These are phyloP conservation scores for Protosalanx chinensis DNA, from an alignment of 2,797 vertebrate genomes.

Conservation along the genomic window DNA sequence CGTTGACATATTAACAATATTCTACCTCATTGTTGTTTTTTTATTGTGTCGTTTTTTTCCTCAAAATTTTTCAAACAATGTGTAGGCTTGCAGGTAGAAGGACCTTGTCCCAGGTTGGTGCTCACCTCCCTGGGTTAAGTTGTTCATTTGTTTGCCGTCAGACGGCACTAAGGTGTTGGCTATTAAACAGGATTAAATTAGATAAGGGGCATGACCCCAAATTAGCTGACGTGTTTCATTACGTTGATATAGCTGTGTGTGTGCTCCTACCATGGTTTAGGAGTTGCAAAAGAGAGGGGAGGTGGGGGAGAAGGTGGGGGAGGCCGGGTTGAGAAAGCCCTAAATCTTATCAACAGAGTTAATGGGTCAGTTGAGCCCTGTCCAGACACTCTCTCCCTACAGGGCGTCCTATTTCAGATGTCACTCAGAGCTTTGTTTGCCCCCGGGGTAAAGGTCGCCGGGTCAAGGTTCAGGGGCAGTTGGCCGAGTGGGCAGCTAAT, in stretches of 20 bases:
- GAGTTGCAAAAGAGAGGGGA: conserved; percentile 39
- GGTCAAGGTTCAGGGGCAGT: conserved; percentile 77
- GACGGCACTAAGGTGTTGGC: conserved; percentile 57
- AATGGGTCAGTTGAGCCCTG: conserved; percentile 75
- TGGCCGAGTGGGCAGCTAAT: conserved; percentile 75
- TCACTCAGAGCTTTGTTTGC: conserved; percentile 78
- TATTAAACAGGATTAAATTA: conserved; percentile 56
- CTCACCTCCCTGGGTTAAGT: conserved; percentile 34
- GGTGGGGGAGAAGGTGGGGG: conserved; percentile 12
- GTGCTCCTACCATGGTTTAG: conserved; percentile 42
- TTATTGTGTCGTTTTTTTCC: conserved; percentile 36
- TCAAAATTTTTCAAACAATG: conserved; percentile 20
- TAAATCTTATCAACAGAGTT: conserved; percentile 71
- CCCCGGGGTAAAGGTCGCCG: conserved; percentile 74
- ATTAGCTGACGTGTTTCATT: conserved; percentile 45
- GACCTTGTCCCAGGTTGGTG: conserved; percentile 28
- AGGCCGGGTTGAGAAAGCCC: conserved; percentile 45
- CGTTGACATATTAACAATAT: not conserved
- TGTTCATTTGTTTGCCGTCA: conserved; percentile 49
- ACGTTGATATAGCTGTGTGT: conserved; percentile 46
- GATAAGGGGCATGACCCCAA: conserved; percentile 52
- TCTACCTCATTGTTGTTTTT: conserved; percentile 43
- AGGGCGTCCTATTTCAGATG: conserved; percentile 76
- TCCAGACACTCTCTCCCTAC: conserved; percentile 72
- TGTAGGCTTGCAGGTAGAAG: conserved; percentile 28